phyloP scores from a whole-genome alignment of 2,113 vertebrate species.

The Xenopus tropicalis region UCB_Xtro_10.0 CM004447.2:34496001-34496500 shows the following conservation, averaged over 20 bases:
- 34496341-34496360: slow-evolving; percentile 80
- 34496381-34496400: slow-evolving; percentile 69
- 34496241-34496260: slow-evolving; percentile 82
- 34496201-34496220: slow-evolving; percentile 75
- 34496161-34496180: slow-evolving; percentile 44
- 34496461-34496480: slow-evolving; percentile 64
- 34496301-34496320: slow-evolving; percentile 73
- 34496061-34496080: too few species aligned
- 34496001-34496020: too few species aligned
- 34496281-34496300: slow-evolving; percentile 81
- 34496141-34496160: too few species aligned
- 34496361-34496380: slow-evolving; percentile 83
- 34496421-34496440: slow-evolving; percentile 75
- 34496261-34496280: slow-evolving; percentile 81
- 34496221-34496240: slow-evolving; percentile 84
- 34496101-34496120: too few species aligned
- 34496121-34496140: too few species aligned
- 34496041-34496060: too few species aligned
- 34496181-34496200: slow-evolving; percentile 73
- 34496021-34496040: too few species aligned
- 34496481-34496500: slow-evolving; percentile 70
- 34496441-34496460: slow-evolving; percentile 73
- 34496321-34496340: slow-evolving; percentile 82
- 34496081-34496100: too few species aligned
- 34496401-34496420: slow-evolving; percentile 73